phyloP scores from a whole-genome alignment of 2,888 invertebrate genomes.

The Lampropteryx suffumata region DNA sequence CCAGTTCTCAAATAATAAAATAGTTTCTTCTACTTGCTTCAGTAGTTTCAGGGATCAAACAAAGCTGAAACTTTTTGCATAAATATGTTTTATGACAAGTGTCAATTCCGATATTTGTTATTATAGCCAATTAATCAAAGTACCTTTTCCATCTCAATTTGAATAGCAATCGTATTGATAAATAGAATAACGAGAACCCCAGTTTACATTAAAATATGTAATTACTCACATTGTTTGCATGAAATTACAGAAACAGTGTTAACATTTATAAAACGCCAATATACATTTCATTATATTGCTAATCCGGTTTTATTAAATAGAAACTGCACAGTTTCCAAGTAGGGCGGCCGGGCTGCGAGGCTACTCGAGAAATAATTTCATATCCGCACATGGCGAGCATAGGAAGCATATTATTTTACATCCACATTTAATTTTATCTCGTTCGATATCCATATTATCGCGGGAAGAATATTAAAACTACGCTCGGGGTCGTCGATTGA shows the following conservation, averaged over 20 bases:
- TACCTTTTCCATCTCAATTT: too few relatives aligned
- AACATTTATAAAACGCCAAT: neutral
- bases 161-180: too few relatives aligned
- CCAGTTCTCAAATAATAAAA: too few relatives aligned
- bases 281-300: slow-evolving; percentile 21
- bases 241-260: too few relatives aligned
- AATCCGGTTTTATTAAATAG: slow-evolving; percentile 28
- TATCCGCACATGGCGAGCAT: slow-evolving; percentile 35
- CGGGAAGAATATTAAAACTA: slow-evolving; percentile 26
- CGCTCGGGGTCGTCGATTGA: slow-evolving; percentile 1
- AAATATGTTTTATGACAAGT: too few relatives aligned
- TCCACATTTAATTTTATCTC: slow-evolving; percentile 37
- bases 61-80: too few relatives aligned
- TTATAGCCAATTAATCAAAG: too few relatives aligned
- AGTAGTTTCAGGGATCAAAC: too few relatives aligned
- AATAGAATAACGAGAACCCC: too few relatives aligned
- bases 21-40: too few relatives aligned
- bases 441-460: slow-evolving; percentile 22
- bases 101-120: too few relatives aligned
- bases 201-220: neutral
- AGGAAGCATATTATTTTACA: slow-evolving; percentile 36
- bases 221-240: too few relatives aligned
- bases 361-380: slow-evolving; percentile 38
- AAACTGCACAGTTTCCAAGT: slow-evolving; percentile 30
- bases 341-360: slow-evolving; percentile 22